Evolutionary conservation across 2,888 invertebrate genomes (phyloP), one percentile per base, ranked within the genome.

Genomic region (Cerceris ruficornis): DNA sequence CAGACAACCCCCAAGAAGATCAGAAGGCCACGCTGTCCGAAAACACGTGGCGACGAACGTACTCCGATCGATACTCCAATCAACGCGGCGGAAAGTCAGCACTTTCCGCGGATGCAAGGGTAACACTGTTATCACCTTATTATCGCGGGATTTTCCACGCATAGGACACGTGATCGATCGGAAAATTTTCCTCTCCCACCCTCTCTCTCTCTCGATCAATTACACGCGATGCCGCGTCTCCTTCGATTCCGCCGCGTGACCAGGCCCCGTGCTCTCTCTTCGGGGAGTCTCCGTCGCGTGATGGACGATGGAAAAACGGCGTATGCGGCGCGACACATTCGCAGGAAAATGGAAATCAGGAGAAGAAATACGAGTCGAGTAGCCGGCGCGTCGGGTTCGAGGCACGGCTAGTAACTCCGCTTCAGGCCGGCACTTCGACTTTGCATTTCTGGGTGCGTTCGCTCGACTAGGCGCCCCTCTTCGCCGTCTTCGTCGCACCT

Each of bases 401-500:
- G 83, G 86, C 70, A 77, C 84, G 70, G 65, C 74, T 81, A 60
- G 71, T 71, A 72, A 78, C 84, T 81, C 28, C 77, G 78, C 58
- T 79, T 81, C 73, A 81, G 87, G 77, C 79, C 85, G 81, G 82
- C 79, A 83, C 87, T 82, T 87, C 86, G 86, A 86, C 89, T 86
- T 87, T 78, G 83, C 87, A 86, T 86, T 86, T 82, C 86, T 86
- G 83, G 86, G 76, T 80, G 84, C 86, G 83, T 85, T 86, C 86
- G 82, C 80, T 80, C 86, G 75, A 84, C 84, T 77, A 77, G 75
- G 75, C 81, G 81, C 74, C 82, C 77, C 84, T 86, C 79, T 80
- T 75, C 72, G 83, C 87, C 86, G 87, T 87, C 88, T 87, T 87
- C 88, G 87, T 88, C 82, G 83, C 85, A 88, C 89, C 88, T 88